Evolutionary conservation across 2,113 vertebrate genomes (phyloP).

Genomic region (Spheniscus mendiculus): DNA sequence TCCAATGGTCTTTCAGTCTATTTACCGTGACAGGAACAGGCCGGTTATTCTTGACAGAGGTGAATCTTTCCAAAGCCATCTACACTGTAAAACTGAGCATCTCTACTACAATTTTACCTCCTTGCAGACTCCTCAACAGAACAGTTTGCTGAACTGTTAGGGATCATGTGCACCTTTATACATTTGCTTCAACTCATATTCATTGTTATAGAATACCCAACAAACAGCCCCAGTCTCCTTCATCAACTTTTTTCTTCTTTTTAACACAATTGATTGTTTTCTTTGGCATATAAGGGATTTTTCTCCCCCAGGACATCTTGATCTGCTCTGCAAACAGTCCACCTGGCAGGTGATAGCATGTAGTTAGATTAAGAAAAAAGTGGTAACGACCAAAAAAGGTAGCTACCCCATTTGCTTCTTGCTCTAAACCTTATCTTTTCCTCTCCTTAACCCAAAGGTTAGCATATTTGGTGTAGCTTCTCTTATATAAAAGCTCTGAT

Average conservation of each 20-base stretch:
- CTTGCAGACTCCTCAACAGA: background rate
- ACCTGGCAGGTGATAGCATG: background rate
- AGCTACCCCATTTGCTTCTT: background rate
- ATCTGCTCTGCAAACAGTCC: background rate
- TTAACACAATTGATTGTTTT: background rate
- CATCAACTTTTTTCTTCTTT: background rate
- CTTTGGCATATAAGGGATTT: background rate
- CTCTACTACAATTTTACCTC: background rate
- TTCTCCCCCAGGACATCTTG: background rate
- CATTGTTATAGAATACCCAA: background rate
- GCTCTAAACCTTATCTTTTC: background rate
- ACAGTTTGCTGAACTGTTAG: background rate
- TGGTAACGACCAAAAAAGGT: background rate
- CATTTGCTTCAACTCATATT: background rate
- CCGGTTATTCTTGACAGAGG: background rate
- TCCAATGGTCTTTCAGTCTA: background rate
- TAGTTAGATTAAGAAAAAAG: background rate
- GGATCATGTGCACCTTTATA: background rate
- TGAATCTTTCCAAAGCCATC: background rate
- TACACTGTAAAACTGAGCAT: background rate
- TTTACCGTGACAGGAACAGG: background rate
- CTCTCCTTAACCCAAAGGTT: background rate
- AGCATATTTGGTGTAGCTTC: background rate
- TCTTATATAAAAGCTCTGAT: background rate
- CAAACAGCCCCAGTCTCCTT: background rate